Percentiles rank a stretch among this genome's conserved stretches.
phyloP scores from a whole-genome alignment of 2,113 vertebrate species.

The Chaetura pelagica region DNA sequence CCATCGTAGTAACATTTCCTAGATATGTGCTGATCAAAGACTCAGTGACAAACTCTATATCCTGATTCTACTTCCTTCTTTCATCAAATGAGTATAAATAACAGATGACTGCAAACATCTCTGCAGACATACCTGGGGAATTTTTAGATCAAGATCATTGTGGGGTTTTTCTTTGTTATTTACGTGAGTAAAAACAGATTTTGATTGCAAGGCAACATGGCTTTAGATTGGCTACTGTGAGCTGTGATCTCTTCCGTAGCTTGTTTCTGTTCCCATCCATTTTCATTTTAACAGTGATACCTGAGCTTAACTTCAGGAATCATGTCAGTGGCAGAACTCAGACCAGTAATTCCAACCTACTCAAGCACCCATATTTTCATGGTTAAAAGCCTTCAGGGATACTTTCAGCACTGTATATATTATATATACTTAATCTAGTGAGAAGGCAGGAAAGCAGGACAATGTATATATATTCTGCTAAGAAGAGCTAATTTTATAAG shows the following conservation, averaged over 20 bases:
- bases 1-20: background rate
- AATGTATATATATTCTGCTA: background rate
- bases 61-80: background rate
- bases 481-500: background rate
- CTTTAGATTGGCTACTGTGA: constrained; percentile 4
- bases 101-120: constrained; percentile 47
- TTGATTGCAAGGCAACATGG: background rate
- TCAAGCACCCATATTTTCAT: background rate
- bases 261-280: background rate
- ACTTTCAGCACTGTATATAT: background rate
- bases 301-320: background rate
- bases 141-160: constrained; percentile 23
- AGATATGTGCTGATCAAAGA: constrained; percentile 14
- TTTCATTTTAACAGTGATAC: background rate
- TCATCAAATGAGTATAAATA: constrained; percentile 36
- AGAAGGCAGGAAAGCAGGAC: background rate
- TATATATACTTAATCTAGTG: background rate
- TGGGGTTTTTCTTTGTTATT: background rate
- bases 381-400: background rate
- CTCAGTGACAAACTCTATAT: background rate
- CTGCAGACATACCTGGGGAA: background rate
- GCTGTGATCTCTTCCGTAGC: background rate
- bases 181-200: background rate
- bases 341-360: background rate
- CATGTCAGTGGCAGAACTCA: background rate